Percentiles rank a stretch among this genome's conserved stretches.
phyloP scores from a whole-genome alignment of 2,888 invertebrate species.

The Acanthoscelides obtectus region DNA sequence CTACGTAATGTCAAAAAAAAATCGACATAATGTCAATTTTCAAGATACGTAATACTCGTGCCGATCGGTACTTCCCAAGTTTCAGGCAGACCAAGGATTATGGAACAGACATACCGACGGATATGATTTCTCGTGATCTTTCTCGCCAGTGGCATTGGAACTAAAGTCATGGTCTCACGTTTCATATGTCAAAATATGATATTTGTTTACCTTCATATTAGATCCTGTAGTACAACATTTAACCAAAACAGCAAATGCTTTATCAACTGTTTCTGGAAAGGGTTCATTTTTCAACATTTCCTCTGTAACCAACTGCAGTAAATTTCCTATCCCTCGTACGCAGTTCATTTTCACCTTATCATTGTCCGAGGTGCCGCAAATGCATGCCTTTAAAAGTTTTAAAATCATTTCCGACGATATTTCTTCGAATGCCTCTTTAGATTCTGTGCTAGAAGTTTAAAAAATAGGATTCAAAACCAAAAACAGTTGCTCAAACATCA shows the following conservation, averaged over 20 bases:
- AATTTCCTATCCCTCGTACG: conserved; percentile 76
- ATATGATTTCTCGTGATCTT: background rate
- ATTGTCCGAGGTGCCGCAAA: conserved; percentile 45
- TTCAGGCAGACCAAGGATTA: no score
- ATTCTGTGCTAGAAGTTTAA: conserved; percentile 11
- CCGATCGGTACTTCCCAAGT: no score
- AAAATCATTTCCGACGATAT: conserved; percentile 65
- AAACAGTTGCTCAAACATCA: background rate
- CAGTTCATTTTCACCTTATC: conserved; percentile 82
- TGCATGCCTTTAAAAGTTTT: conserved; percentile 64
- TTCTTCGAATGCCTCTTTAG: conserved; percentile 35
- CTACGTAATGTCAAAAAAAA: no score
- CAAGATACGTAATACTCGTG: no score
- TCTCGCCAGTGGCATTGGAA: no score
- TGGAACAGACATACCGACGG: background rate
- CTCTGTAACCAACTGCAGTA: conserved; percentile 61
- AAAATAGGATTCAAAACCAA: conserved; percentile 6
- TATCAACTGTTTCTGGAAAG: conserved; percentile 53
- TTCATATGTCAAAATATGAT: conserved; percentile 11
- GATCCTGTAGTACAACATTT: conserved; percentile 65
- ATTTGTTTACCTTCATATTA: conserved; percentile 80
- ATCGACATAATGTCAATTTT: no score
- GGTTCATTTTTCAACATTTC: conserved; percentile 50
- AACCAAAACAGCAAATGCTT: conserved; percentile 62
- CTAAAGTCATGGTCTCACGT: no score